These are phyloP conservation scores for Drosophila kohkoa DNA, from an alignment of 1,140 invertebrate genomes.

Conservation along the genomic window DNA sequence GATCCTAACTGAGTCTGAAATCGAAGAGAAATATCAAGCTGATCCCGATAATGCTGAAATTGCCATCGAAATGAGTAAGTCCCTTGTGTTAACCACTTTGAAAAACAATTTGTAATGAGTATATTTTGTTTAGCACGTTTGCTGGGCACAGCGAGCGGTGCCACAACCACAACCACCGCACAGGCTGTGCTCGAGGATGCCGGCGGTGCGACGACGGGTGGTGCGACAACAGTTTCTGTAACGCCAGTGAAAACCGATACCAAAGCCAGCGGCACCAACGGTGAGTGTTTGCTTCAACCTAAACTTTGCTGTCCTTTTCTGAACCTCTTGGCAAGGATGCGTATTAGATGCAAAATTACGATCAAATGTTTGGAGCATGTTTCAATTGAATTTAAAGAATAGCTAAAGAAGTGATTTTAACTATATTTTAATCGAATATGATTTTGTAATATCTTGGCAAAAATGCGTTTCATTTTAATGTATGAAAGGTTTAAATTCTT, in stretches of 20 bases:
- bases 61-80: constrained; percentile 81
- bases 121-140: constrained; percentile 50
- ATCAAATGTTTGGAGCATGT: no score
- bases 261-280: constrained; percentile 63
- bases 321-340: neutral
- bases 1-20: constrained; percentile 83
- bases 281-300: constrained; percentile 41
- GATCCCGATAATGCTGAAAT: constrained; percentile 79
- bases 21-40: constrained; percentile 80
- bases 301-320: neutral
- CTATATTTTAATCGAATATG: no score
- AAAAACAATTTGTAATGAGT: no score
- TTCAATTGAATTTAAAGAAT: no score
- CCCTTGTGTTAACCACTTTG: no score
- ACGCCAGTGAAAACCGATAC: constrained; percentile 72
- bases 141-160: constrained; percentile 57
- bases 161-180: constrained; percentile 44
- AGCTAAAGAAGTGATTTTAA: no score
- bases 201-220: constrained; percentile 31
- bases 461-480: no score
- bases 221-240: constrained; percentile 59
- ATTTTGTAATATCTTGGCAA: no score
- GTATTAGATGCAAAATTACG: no score
- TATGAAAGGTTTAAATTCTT: no score
- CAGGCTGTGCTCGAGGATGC: constrained; percentile 70